Conservation (phyloP, 2,888 invertebrate genomes). For the Lasius platythorax region DNA sequence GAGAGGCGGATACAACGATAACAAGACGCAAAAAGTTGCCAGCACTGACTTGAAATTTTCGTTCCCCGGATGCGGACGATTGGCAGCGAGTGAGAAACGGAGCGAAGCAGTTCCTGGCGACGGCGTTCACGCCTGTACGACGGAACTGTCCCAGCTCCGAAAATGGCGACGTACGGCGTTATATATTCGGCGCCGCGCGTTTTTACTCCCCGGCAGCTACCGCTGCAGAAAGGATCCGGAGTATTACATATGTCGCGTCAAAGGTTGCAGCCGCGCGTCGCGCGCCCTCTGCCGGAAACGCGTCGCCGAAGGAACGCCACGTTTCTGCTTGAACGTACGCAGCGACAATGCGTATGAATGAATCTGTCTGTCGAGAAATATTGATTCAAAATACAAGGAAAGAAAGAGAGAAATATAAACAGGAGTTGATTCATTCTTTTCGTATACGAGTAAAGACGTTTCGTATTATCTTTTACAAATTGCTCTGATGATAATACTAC, state of each 20-base stretch:
- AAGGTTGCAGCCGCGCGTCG: neutral
- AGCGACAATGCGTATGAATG: neutral
- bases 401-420: neutral
- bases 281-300: constrained; percentile 29
- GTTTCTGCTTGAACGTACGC: neutral
- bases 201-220: neutral
- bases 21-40: constrained; percentile 83
- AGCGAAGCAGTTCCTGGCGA: constrained; percentile 73
- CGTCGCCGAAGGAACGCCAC: neutral
- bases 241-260: neutral
- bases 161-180: constrained; percentile 38
- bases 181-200: neutral
- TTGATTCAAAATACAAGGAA: neutral
- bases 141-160: neutral
- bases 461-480: neutral
- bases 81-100: constrained; percentile 80
- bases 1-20: constrained; percentile 61
- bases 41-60: constrained; percentile 85
- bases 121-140: constrained; percentile 78
- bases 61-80: constrained; percentile 81
- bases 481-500: neutral
- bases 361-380: neutral
- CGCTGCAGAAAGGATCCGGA: neutral
- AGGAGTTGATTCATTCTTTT: neutral
- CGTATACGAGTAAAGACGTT: neutral